phyloP scores from a whole-genome alignment of 2,888 invertebrate genomes.

The Neocrepidodera transversa region DNA sequence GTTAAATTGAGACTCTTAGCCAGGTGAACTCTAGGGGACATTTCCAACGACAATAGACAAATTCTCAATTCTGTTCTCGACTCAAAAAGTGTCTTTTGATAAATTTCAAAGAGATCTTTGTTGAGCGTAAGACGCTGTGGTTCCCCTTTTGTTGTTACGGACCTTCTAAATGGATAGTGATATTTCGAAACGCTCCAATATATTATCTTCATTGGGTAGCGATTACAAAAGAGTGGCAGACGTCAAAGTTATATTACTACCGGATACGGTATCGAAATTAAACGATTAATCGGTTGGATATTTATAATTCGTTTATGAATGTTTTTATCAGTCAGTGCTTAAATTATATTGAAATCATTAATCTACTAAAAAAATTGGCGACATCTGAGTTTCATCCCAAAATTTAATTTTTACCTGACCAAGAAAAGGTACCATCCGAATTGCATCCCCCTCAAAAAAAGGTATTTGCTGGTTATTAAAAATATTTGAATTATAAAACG shows the following conservation, averaged over 20 bases:
- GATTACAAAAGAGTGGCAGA: conserved; percentile 25
- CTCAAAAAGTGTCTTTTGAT: conserved; percentile 50
- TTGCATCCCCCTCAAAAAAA: too few relatives aligned
- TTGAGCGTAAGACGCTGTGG: conserved; percentile 47
- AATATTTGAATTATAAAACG: too few relatives aligned
- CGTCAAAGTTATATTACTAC: conserved; percentile 21
- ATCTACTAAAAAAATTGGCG: too few relatives aligned
- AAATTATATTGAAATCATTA: too few relatives aligned
- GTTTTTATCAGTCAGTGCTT: too few relatives aligned
- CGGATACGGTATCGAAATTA: conserved; percentile 27
- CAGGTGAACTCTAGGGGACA: conserved; percentile 52
- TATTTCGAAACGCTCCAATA: conserved; percentile 35
- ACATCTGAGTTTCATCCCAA: too few relatives aligned
- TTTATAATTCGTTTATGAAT: not conserved
- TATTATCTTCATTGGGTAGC: conserved; percentile 26
- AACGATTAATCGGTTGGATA: not conserved
- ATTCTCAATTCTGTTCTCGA: conserved; percentile 47
- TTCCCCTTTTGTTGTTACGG: conserved; percentile 46
- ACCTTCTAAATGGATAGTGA: conserved; percentile 37
- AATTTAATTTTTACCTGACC: too few relatives aligned
- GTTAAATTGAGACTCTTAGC: conserved; percentile 31
- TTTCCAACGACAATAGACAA: conserved; percentile 47
- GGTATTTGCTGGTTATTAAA: too few relatives aligned
- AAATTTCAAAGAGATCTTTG: conserved; percentile 38
- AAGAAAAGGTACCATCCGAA: too few relatives aligned